These are phyloP conservation scores for Microctenopoma stevenorrisi DNA, from an alignment of 2,797 vertebrate species.

Conservation along the genomic window DNA sequence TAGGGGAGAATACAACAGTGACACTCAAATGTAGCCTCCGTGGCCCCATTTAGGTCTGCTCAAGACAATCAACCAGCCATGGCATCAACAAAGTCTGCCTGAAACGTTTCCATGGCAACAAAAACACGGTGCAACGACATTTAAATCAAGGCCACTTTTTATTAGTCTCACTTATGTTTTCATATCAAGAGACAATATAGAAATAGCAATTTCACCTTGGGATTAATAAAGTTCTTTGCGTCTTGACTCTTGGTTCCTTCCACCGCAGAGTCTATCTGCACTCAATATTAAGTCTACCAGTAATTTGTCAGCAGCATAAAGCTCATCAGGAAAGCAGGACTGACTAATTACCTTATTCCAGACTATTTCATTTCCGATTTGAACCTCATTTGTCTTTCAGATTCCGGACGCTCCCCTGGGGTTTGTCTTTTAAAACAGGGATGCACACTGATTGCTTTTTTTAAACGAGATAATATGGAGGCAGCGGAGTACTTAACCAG, in stretches of 20 bases:
- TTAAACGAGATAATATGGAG: constrained; percentile 61
- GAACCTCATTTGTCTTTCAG: constrained; percentile 71
- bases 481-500: constrained; percentile 56
- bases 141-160: constrained; percentile 57
- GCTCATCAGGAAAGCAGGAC: constrained; percentile 55
- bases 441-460: constrained; percentile 67
- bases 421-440: constrained; percentile 47
- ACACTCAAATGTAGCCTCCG: neutral
- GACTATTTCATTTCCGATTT: constrained; percentile 64
- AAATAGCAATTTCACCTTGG: constrained; percentile 14
- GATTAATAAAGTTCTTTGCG: neutral
- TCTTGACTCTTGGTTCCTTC: constrained; percentile 1
- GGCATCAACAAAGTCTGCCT: constrained; percentile 37
- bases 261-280: constrained; percentile 29
- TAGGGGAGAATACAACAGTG: constrained; percentile 10
- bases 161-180: constrained; percentile 47
- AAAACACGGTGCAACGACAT: constrained; percentile 45
- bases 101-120: constrained; percentile 55
- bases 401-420: constrained; percentile 36
- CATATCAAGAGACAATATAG: constrained; percentile 30
- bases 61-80: constrained; percentile 26
- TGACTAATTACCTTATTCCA: constrained; percentile 54
- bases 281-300: constrained; percentile 37
- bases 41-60: constrained; percentile 18
- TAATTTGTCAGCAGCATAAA: constrained; percentile 61